Base-by-base conservation (phyloP, 2,797 vertebrate species). In the Sebastes flavidus region DNA sequence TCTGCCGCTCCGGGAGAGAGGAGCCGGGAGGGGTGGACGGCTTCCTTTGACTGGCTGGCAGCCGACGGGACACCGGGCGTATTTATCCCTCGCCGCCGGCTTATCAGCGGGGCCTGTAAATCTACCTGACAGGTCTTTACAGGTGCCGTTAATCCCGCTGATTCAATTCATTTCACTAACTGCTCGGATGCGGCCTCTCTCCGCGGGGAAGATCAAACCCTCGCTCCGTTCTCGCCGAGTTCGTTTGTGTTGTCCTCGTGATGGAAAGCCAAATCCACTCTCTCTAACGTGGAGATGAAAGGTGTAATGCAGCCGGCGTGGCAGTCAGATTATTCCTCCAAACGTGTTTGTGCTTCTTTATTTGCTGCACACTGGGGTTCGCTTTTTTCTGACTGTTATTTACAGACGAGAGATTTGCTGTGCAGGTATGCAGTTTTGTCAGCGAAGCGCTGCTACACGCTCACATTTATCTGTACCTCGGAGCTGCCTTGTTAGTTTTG, bases 111-210 rank as follows among this genome's bases (percentile, higher is more conserved):
- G 70, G 79, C 89, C 84, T 82, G 92, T 95, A 93, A 94, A 93
- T 92, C 93, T 95, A 95, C 95, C 94, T 95, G 94, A 95, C 93
- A 94, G 93, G 67, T 91, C 92, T 93, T 95, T 95, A 93, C 94
- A 95, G 95, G 95, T 96, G 93, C 89, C 79, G 82, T 87, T 93
- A 95, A 95, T 93, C 93, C 94, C 49, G 61, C 91, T 94, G 94
- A 94, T 95, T 94, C 91, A 91, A 94, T 95, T 95, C 91, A 93
- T 93, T 91, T 92, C 27, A 79, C 89, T 89, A 92, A 93, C 91
- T 90, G 92, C 87, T 88, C 72, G 75, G 90, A 88, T 82, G 85
- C 87, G 52, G 82, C 79, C 74, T 63, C 76, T 82, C 91, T 87
- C 88, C 8, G 32, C 83, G 68, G 92, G 86, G 77, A 58, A 88